Evolutionary conservation across 2,113 vertebrate species (phyloP), one percentile per base, ranked within the genome.

Genomic region (Theristicus caerulescens): DNA sequence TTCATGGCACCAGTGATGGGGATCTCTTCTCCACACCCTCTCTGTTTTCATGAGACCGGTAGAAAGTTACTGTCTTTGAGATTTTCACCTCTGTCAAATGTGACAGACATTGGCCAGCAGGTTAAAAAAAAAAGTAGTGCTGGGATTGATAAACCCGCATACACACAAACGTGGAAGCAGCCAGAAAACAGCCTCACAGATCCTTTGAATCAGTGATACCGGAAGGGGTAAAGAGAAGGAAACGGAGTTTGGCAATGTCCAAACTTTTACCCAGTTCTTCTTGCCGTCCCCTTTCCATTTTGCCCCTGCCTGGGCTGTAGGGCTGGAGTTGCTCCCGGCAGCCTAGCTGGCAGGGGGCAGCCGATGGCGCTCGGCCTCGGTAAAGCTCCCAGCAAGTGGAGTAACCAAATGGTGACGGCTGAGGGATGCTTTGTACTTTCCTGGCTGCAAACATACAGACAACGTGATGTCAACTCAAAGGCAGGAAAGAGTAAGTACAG

Each of bases 311-410:
- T 0, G 2, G 34, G 36, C 82, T 38, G 25, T 24, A 19, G 36
- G 58, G 7, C 46, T 78, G 62, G 74, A 52, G 17, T 59, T 78
- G 46, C 25, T 79, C 25, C 34, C 1, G 1, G 13, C 52, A 80
- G 42, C 20, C 44, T 74, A 55, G 51, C 40, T 16, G 25, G 25
- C 77, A 42, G 62, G 49, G 6, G 4, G 65, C 77, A 58, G 78
- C 58, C 6, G 1, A 0, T 42, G n/a, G 17, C 86, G 14, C 52
- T n/a, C 34, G 69, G 76, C n/a, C 61, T 69, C 0, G 1, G 24
- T 76, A 49, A 88, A 73, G 54, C 26, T 64, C 24, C 42, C 2
- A 0, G 40, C 40, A 36, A 18, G 13, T 0, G 47, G 49, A 52
- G 21, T 42, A 59, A 52, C 55, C 65, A 49, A 12, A 64, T 18